These are phyloP conservation scores for Xyrauchen texanus DNA, from an alignment of 2,113 vertebrate species.

Conservation along the genomic window DNA sequence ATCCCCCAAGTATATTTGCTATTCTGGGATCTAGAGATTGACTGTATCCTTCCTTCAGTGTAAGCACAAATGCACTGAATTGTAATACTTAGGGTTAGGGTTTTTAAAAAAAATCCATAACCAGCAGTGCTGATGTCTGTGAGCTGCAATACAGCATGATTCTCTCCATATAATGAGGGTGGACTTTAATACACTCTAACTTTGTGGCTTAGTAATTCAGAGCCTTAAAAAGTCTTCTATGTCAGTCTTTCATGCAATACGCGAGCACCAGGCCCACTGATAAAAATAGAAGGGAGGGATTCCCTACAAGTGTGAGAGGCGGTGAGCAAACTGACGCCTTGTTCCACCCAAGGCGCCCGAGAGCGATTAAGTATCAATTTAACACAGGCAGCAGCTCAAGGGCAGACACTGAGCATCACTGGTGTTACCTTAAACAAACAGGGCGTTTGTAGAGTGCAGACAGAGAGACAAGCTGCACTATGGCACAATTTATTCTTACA, in stretches of 20 bases:
- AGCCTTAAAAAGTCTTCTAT: background rate
- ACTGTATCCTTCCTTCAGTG: too few relatives aligned
- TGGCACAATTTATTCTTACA: background rate
- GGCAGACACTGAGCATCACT: constrained; percentile 22
- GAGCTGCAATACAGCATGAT: too few relatives aligned
- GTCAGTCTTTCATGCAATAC: background rate
- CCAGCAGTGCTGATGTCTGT: too few relatives aligned
- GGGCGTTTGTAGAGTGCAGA: background rate
- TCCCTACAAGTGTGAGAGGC: background rate
- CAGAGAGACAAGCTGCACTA: too few relatives aligned
- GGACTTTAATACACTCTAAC: background rate
- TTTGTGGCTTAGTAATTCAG: background rate
- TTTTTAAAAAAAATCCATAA: too few relatives aligned
- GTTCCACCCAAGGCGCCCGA: constrained; percentile 19
- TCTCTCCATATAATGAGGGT: too few relatives aligned
- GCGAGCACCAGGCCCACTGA: background rate
- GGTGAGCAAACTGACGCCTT: constrained; percentile 8
- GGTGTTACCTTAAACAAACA: constrained; percentile 33
- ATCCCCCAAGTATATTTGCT: too few relatives aligned
- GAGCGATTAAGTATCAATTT: background rate
- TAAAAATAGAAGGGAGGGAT: constrained; percentile 45
- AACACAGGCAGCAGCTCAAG: constrained; percentile 35
- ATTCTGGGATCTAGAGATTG: too few relatives aligned
- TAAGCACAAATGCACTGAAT: too few relatives aligned
- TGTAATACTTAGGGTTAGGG: too few relatives aligned